These are phyloP conservation scores for Nothura maculosa DNA, from an alignment of 2,797 vertebrate species.

Conservation along the genomic window DNA sequence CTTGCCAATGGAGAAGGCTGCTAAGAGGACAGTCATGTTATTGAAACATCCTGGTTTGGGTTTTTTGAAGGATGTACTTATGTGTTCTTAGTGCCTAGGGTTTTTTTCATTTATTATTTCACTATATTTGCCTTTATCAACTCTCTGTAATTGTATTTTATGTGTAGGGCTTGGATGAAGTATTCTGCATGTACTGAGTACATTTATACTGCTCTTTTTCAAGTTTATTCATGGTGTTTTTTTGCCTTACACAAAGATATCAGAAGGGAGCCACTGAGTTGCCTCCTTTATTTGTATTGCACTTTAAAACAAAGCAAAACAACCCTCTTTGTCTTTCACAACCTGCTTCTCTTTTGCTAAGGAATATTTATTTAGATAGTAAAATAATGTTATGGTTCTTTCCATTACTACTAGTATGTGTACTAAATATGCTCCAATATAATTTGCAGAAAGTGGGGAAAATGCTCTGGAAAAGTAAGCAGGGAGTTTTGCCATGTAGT, in stretches of 20 bases:
- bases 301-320: slow-evolving; percentile 43
- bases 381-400: slow-evolving; percentile 33
- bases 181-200: background rate
- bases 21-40: background rate
- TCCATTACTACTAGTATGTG: background rate
- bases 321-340: slow-evolving; percentile 24
- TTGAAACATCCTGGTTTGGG: background rate
- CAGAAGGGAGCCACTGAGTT: slow-evolving; percentile 31
- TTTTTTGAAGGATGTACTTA: background rate
- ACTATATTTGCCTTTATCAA: slow-evolving; percentile 2
- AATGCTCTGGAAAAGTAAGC: slow-evolving; percentile 55
- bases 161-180: background rate
- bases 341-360: background rate
- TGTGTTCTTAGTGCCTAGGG: background rate
- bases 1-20: slow-evolving; percentile 16
- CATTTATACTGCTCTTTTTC: background rate
- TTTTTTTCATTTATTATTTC: slow-evolving; percentile 16
- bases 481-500: slow-evolving; percentile 49
- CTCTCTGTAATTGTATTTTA: background rate
- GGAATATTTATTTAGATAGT: slow-evolving; percentile 26
- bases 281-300: slow-evolving; percentile 37
- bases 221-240: background rate
- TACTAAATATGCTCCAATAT: slow-evolving; percentile 1
- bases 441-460: slow-evolving; percentile 50
- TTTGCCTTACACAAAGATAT: background rate